These are phyloP conservation scores for Hypena proboscidalis DNA, from an alignment of 2,888 invertebrate species.

Conservation along the genomic window DNA sequence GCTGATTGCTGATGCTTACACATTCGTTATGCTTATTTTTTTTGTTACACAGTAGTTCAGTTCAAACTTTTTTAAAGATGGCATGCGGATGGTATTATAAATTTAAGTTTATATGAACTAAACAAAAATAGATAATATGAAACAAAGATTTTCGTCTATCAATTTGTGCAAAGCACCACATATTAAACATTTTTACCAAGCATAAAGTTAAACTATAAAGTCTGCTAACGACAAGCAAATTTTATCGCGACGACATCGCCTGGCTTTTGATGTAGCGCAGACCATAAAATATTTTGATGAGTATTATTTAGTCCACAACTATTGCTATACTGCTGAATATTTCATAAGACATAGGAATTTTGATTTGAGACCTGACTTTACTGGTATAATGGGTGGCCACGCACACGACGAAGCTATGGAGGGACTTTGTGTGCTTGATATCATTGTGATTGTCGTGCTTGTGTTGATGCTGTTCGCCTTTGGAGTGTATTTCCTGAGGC, in stretches of 20 bases:
- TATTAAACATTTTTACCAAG: too few species aligned
- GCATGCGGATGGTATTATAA: too few species aligned
- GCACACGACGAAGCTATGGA: slow-evolving; percentile 61
- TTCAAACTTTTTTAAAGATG: too few species aligned
- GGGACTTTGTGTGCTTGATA: slow-evolving; percentile 48
- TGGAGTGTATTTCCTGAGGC: slow-evolving; percentile 44
- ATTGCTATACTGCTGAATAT: slow-evolving; percentile 19
- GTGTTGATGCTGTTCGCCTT: slow-evolving; percentile 45
- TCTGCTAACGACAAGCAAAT: neutral
- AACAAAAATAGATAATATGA: too few species aligned
- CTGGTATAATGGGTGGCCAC: slow-evolving; percentile 47
- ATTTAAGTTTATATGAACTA: too few species aligned
- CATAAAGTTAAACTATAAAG: too few species aligned
- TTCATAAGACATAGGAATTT: slow-evolving; percentile 29
- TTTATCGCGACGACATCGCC: slow-evolving; percentile 9
- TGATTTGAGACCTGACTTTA: slow-evolving; percentile 23
- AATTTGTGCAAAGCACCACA: too few species aligned
- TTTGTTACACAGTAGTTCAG: too few species aligned
- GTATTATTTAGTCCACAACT: slow-evolving; percentile 24
- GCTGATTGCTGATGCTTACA: too few species aligned
- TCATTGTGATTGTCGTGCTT: slow-evolving; percentile 45
- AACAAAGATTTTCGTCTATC: too few species aligned
- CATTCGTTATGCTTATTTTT: too few species aligned
- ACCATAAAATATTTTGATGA: slow-evolving; percentile 12
- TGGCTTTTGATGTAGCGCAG: slow-evolving; percentile 12